These are phyloP conservation scores for Anthoscopus minutus DNA, from an alignment of 2,113 vertebrate species.

Conservation along the genomic window DNA sequence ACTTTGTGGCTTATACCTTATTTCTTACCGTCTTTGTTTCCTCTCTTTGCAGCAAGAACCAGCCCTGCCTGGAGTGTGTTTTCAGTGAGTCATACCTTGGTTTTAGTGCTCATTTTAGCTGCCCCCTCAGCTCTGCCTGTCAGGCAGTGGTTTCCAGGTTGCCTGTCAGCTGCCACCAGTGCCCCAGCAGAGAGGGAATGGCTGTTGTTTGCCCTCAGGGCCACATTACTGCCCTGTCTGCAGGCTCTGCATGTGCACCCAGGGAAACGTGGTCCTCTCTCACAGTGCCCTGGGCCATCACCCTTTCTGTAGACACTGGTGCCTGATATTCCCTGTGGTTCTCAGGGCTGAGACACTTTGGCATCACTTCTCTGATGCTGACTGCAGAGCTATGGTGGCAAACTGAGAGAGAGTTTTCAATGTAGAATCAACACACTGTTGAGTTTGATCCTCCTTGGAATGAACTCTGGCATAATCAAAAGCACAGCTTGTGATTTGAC, in stretches of 20 bases:
- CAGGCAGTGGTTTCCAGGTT: neutral
- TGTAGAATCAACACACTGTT: neutral
- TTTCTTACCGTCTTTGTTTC: neutral
- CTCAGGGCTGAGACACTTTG: neutral
- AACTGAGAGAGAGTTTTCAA: neutral
- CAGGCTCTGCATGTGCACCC: neutral
- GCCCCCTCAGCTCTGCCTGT: neutral
- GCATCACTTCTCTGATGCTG: neutral
- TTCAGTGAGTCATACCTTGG: neutral
- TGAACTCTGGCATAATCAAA: neutral
- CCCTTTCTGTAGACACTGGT: neutral
- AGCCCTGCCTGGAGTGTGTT: neutral
- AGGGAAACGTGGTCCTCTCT: neutral
- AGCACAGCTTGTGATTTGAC: neutral
- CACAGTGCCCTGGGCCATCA: neutral
- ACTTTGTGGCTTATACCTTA: neutral
- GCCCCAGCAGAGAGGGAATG: neutral
- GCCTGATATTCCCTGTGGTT: neutral
- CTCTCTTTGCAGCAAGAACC: neutral
- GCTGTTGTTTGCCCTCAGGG: neutral
- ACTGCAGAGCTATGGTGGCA: neutral
- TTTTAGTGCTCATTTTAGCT: neutral
- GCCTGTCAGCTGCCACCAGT: neutral
- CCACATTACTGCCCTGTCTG: neutral
- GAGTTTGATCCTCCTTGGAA: neutral